Evolutionary conservation across 53 echinoderm and acorn worm genomes (phyloP).

Genomic region (Luidia sarsii): DNA sequence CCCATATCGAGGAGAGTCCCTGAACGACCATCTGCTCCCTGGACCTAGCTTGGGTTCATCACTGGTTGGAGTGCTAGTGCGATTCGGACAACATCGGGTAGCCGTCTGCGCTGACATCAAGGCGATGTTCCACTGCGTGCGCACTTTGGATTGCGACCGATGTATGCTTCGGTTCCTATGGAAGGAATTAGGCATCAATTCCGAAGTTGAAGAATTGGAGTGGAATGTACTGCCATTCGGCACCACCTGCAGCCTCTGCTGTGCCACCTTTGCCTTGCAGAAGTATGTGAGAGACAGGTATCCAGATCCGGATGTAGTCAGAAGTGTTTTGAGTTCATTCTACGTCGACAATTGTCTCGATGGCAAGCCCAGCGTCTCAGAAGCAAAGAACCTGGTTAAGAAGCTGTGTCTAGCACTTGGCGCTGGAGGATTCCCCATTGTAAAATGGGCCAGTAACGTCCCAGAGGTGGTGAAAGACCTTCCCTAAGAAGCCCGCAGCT

Average conservation of each 20-base stretch:
- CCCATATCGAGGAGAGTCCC: slow-evolving; percentile 9
- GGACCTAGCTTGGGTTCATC: slow-evolving; percentile 44
- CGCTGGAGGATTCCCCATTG: background rate
- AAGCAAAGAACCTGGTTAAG: background rate
- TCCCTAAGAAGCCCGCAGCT: background rate
- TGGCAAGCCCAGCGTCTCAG: background rate
- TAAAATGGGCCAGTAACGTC: background rate
- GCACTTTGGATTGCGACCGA: background rate
- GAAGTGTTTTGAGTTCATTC: background rate
- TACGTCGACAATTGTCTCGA: slow-evolving; percentile 21
- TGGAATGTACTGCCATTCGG: slow-evolving; percentile 59
- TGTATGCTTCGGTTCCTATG: slow-evolving; percentile 13
- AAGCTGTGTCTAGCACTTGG: background rate
- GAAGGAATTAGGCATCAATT: background rate
- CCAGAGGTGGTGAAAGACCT: background rate
- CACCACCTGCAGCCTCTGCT: slow-evolving; percentile 51
- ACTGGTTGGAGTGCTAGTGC: background rate
- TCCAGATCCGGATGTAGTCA: slow-evolving; percentile 2
- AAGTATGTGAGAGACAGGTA: slow-evolving; percentile 33
- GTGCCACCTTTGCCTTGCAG: slow-evolving; percentile 38
- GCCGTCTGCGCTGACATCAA: slow-evolving; percentile 10
- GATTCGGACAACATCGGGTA: slow-evolving; percentile 5
- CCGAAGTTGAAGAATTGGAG: slow-evolving; percentile 9
- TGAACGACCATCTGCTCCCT: slow-evolving; percentile 47
- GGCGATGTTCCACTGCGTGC: slow-evolving; percentile 23